phyloP scores from a whole-genome alignment of 2,113 vertebrate genomes.

The Amblyopsis rosae region DNA sequence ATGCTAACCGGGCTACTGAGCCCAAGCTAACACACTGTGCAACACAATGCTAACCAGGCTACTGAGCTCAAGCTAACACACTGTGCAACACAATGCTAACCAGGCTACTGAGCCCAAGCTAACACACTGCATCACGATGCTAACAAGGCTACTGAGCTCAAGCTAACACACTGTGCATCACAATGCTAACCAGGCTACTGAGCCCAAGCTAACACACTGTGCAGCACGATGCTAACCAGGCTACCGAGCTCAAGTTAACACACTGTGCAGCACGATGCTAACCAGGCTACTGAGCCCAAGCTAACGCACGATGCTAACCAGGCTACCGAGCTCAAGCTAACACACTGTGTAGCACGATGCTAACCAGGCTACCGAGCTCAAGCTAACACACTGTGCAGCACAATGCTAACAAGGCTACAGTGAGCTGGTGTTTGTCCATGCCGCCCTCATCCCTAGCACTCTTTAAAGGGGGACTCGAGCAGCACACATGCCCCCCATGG shows the following conservation, averaged over 20 bases:
- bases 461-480: conserved; percentile 59
- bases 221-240: no score
- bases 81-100: conserved; percentile 26
- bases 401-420: conserved; percentile 34
- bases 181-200: no score
- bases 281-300: conserved; percentile 32
- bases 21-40: no score
- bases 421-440: conserved; percentile 57
- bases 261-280: conserved; percentile 23
- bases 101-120: conserved; percentile 8
- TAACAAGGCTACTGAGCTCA: no score
- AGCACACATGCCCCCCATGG: conserved; percentile 72
- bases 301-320: no score
- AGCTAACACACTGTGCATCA: no score
- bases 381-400: conserved; percentile 15
- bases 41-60: no score
- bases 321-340: no score
- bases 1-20: no score
- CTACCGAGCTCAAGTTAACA: conserved; percentile 5
- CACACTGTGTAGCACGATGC: no score
- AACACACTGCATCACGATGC: no score
- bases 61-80: conserved; percentile 6
- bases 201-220: no score
- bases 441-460: conserved; percentile 45
- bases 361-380: background rate